Percentiles rank a stretch among this genome's conserved stretches.
Conservation (phyloP, 1,140 invertebrate species). For the Maniola jurtina region DNA sequence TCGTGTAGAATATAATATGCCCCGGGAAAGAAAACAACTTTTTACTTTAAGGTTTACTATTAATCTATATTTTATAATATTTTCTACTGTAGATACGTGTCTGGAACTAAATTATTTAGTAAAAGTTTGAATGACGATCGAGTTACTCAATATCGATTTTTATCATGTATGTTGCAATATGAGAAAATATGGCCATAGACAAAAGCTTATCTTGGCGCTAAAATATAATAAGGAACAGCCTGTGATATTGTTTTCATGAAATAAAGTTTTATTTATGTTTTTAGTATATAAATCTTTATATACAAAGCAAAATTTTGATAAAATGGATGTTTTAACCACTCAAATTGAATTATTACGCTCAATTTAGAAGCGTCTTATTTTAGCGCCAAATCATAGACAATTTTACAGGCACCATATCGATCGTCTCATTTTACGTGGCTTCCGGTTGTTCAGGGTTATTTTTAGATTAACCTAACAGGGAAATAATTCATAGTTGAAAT, state of each 20-base stretch:
- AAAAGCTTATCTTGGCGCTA: constrained; percentile 9
- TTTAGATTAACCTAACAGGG: constrained; percentile 30
- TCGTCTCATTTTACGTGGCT: constrained; percentile 40
- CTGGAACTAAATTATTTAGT: neutral
- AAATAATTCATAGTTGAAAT: constrained; percentile 7
- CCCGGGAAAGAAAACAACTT: no score
- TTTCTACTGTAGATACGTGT: no score
- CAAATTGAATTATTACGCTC: neutral
- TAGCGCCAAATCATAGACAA: constrained; percentile 37
- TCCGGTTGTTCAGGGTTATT: constrained; percentile 42
- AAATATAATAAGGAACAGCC: constrained; percentile 22
- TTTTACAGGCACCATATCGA: constrained; percentile 35
- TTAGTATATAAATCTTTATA: neutral
- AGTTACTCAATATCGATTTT: constrained; percentile 30
- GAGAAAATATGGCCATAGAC: constrained; percentile 31
- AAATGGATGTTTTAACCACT: neutral
- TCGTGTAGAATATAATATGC: no score
- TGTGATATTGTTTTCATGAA: neutral
- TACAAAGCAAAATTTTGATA: neutral
- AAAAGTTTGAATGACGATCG: neutral
- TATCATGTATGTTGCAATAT: constrained; percentile 20
- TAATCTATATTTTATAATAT: no score
- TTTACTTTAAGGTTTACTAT: no score
- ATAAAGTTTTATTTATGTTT: constrained; percentile 14
- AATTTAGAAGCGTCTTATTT: neutral